These are phyloP conservation scores for Bursaphelenchus okinawaensis DNA, from an alignment of 2,888 invertebrate species.

Conservation along the genomic window DNA sequence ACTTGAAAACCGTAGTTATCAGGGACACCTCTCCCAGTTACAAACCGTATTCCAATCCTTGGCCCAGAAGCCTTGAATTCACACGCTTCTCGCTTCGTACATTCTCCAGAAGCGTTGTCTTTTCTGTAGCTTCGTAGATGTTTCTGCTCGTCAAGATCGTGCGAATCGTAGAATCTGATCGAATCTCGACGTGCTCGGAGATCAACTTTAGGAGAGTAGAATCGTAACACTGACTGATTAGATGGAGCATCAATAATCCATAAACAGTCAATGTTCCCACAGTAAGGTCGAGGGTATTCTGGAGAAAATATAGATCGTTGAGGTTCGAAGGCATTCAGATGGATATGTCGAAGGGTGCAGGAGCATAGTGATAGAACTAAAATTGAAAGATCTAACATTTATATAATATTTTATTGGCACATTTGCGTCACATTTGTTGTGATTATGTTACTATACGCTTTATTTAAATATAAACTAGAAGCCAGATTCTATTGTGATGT, in stretches of 20 bases:
- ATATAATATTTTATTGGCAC: no score
- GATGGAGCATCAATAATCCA: slow-evolving; percentile 20
- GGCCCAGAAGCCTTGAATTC: slow-evolving; percentile 13
- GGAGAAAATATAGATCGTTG: slow-evolving; percentile 25
- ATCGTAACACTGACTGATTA: slow-evolving; percentile 23
- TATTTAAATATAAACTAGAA: no score
- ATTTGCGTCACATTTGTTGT: no score
- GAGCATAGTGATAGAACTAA: background rate
- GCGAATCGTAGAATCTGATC: slow-evolving; percentile 22
- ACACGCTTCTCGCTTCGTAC: slow-evolving; percentile 2
- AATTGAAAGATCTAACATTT: no score
- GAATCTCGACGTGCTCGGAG: slow-evolving; percentile 21
- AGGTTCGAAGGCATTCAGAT: background rate
- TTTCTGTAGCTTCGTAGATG: background rate
- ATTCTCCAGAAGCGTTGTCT: background rate
- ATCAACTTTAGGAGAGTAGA: slow-evolving; percentile 26
- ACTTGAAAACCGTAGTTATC: slow-evolving; percentile 23
- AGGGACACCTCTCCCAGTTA: slow-evolving; percentile 12
- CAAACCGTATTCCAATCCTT: slow-evolving; percentile 11
- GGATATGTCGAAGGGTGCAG: background rate
- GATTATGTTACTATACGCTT: no score
- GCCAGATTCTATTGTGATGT: no score
- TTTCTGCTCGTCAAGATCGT: background rate
- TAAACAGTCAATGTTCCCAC: slow-evolving; percentile 21
- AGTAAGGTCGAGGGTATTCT: slow-evolving; percentile 29